Base-by-base conservation (phyloP, 1,140 invertebrate species). In the Ips typographus region DNA sequence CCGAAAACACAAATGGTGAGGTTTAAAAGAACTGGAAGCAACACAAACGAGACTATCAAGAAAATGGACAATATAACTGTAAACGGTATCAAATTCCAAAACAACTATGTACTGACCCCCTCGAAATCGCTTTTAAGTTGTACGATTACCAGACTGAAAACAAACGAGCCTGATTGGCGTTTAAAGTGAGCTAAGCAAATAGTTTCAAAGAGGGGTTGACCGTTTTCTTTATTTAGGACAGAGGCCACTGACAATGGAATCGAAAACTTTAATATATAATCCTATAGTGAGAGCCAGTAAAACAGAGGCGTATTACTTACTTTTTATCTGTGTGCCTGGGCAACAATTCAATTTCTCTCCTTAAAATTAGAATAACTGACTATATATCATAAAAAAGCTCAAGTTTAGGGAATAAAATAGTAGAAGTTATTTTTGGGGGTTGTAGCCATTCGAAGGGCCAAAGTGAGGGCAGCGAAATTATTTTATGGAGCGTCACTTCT, bases 211-310 rank as follows among this genome's bases (percentile, higher is more conserved):
- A 58, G 65, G 57, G 65, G 43, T 49, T 67, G 65, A 67, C 42
- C 37, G 53, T 58, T 67, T 67, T 67, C 65, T 67, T 67, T 67
- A 59, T 67, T 67, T 67, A 67, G 65, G 65, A 65, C 41, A 57
- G 44, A 65, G 40, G 52, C n/a, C 61, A 59, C 53, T 67, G 55
- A 67, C 55, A 59, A 58, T 49, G 37, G 56, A 40, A 40, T 57
- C 65, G 58, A 59, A 67, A 67, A 67, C 42, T 67, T 67, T 67
- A 65, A 65, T 65, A 22, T 22, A 65, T 52, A 40, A 62, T 22
- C 49, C 47, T 40, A 39, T 53, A 39, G 62, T 64, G 38, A 52
- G 8, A 40, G 57, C 42, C 40, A 61, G 4, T 61, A 61, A 47
- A 5, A 47, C 59, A 61, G 56, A 4, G 56, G 38, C 56, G 37